A percentile compares a stretch with the other conserved stretches of the same genome.
Conservation (phyloP, 2,797 vertebrate species). For the Thamnophis elegans region DNA sequence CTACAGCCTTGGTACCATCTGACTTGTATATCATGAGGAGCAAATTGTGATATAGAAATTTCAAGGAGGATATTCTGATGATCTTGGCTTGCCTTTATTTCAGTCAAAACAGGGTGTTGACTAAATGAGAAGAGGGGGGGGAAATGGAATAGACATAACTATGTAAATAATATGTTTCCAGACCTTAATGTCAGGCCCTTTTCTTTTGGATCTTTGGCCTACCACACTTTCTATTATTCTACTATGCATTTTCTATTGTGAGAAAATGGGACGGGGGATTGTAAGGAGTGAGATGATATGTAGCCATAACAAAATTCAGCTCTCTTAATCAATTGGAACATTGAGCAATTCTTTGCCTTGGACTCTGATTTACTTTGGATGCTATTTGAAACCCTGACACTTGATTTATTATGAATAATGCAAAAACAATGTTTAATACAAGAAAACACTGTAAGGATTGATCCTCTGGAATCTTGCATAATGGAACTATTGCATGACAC, state of each 20-base stretch:
- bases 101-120: neutral
- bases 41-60: slow-evolving; percentile 5
- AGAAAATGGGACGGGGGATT: no score
- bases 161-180: neutral
- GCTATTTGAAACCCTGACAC: no score
- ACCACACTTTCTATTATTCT: no score
- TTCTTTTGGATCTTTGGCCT: no score
- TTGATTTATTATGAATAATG: neutral
- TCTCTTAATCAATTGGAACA: no score
- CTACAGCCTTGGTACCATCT: slow-evolving; percentile 1
- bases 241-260: no score
- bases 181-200: no score
- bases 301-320: no score
- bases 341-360: no score
- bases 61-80: neutral
- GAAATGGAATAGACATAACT: neutral
- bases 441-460: neutral
- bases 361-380: no score
- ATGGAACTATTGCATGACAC: neutral
- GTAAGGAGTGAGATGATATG: no score
- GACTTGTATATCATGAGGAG: neutral
- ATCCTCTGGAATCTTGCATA: neutral
- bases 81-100: neutral
- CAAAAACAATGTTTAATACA: neutral
- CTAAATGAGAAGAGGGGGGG: slow-evolving; percentile 19